A percentile compares a stretch with the other conserved stretches of the same genome.
Conservation (phyloP, 2,888 invertebrate species). For the Theodoxus fluviatilis region DNA sequence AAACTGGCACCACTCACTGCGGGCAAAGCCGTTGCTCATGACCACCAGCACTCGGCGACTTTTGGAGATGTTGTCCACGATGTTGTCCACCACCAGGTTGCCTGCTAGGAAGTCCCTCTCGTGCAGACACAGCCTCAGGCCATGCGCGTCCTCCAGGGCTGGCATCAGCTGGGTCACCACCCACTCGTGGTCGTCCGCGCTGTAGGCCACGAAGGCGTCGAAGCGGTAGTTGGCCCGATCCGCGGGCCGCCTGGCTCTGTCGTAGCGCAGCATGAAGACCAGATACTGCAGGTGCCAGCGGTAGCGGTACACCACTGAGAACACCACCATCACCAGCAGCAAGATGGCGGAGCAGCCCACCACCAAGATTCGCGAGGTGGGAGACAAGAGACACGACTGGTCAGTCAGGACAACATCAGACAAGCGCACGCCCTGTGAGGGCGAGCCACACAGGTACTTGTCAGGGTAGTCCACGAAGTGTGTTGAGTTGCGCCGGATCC, state of each 20-base stretch:
- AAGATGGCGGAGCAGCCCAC: conserved; percentile 13
- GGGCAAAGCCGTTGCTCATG: conserved; percentile 72
- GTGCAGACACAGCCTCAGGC: conserved; percentile 71
- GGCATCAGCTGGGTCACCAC: conserved; percentile 73
- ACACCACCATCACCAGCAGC: too few relatives aligned
- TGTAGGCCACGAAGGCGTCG: conserved; percentile 77
- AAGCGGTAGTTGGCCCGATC: conserved; percentile 66
- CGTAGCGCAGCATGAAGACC: conserved; percentile 45
- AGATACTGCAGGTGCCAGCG: conserved; percentile 72
- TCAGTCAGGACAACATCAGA: conserved; percentile 19
- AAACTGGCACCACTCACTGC: conserved; percentile 78
- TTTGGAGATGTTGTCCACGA: conserved; percentile 75
- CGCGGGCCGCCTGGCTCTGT: conserved; percentile 16
- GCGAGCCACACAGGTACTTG: conserved; percentile 1
- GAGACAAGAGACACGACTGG: conserved; percentile 11
- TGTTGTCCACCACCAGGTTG: conserved; percentile 75
- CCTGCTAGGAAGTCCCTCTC: conserved; percentile 78
- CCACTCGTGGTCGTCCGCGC: conserved; percentile 74
- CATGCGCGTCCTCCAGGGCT: conserved; percentile 70
- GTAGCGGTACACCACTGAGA: conserved; percentile 68
- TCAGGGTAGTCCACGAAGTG: not conserved
- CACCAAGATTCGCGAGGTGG: conserved; percentile 14
- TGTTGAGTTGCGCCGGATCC: conserved; percentile 22
- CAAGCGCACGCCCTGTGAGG: not conserved
- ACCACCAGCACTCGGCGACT: conserved; percentile 74